phyloP scores from a whole-genome alignment of 2,113 vertebrate species.

The Baryphthengus martii region DNA sequence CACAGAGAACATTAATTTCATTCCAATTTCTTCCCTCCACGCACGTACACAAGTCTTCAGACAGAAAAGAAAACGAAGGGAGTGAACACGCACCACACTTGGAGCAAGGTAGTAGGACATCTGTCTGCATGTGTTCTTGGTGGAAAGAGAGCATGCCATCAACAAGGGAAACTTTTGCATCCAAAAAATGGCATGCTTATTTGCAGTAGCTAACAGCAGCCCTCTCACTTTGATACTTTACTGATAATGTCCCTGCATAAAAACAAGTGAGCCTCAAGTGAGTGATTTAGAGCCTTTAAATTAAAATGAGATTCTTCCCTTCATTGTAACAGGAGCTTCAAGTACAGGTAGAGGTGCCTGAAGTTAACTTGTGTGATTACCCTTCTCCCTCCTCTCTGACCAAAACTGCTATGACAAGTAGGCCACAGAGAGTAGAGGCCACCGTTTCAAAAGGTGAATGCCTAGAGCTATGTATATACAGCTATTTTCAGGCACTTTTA shows the following conservation, averaged over 20 bases:
- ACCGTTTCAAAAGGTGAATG: constrained; percentile 9
- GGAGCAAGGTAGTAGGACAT: not conserved
- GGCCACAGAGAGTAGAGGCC: not conserved
- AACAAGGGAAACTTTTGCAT: not conserved
- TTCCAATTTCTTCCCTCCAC: not conserved
- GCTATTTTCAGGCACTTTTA: constrained; percentile 38
- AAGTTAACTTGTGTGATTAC: not conserved
- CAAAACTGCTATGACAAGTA: not conserved
- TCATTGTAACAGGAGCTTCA: not conserved
- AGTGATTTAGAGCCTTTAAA: not conserved
- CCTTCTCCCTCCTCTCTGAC: not conserved
- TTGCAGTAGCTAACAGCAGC: not conserved
- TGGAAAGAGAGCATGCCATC: not conserved
- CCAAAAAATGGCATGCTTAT: not conserved
- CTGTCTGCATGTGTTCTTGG: not conserved
- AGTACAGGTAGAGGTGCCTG: not conserved
- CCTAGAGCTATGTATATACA: not conserved
- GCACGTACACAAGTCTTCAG: not conserved
- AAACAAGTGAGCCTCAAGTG: not conserved
- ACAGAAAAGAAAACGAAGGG: not conserved
- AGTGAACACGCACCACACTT: not conserved
- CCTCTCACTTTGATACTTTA: not conserved
- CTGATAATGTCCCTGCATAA: not conserved
- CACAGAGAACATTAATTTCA: not conserved
- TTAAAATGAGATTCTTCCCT: not conserved